A percentile compares a stretch with the other conserved stretches of the same genome.
Conservation (phyloP, 2,888 invertebrate species). For the Quadriops clusia region DNA sequence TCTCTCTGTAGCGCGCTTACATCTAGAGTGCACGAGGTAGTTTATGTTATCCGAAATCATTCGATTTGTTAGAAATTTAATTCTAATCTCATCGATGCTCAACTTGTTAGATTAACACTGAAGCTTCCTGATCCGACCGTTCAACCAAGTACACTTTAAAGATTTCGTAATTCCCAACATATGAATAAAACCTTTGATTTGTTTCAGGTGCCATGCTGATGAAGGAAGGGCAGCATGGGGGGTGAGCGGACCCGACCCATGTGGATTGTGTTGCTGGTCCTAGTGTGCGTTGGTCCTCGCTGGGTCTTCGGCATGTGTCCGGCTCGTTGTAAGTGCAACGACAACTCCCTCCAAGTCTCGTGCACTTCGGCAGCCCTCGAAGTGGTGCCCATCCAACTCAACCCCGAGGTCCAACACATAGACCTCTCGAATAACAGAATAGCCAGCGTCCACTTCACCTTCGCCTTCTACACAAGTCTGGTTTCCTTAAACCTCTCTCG, state of each 20-base stretch:
- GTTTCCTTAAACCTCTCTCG: slow-evolving; percentile 69
- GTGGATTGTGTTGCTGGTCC: slow-evolving; percentile 43
- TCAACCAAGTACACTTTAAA: too few relatives aligned
- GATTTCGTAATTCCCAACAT: too few relatives aligned
- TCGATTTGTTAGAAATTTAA: too few relatives aligned
- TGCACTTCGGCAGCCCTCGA: slow-evolving; percentile 71
- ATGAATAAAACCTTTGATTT: slow-evolving; percentile 16
- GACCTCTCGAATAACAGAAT: slow-evolving; percentile 78
- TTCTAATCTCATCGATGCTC: too few relatives aligned
- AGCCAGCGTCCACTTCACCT: slow-evolving; percentile 61
- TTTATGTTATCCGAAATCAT: too few relatives aligned
- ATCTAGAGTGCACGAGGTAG: too few relatives aligned
- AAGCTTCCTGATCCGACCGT: too few relatives aligned
- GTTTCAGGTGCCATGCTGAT: slow-evolving; percentile 35
- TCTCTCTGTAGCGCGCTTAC: too few relatives aligned
- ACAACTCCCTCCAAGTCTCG: slow-evolving; percentile 63
- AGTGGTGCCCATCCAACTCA: slow-evolving; percentile 78
- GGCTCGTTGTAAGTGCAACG: slow-evolving; percentile 67
- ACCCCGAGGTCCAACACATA: slow-evolving; percentile 74
- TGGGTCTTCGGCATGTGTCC: slow-evolving; percentile 49
- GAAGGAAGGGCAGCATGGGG: slow-evolving; percentile 33
- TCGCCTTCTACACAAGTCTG: slow-evolving; percentile 70
- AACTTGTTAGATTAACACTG: too few relatives aligned
- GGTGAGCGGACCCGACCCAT: slow-evolving; percentile 33
- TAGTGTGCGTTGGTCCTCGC: slow-evolving; percentile 35